Conservation (phyloP, 2,113 vertebrate genomes). For the Burhinus bistriatus region DNA sequence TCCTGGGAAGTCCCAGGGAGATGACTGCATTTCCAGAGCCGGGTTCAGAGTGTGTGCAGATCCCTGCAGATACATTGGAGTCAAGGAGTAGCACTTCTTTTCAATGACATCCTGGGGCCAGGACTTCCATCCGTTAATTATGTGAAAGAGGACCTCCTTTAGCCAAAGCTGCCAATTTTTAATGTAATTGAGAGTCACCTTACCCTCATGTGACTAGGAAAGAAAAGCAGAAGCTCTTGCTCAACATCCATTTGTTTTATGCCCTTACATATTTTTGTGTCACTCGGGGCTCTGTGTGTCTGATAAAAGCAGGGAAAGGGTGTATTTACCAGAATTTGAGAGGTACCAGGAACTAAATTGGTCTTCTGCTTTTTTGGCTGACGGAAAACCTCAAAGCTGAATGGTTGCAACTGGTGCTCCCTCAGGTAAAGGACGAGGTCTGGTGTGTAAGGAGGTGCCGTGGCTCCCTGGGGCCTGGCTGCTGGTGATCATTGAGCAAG, state of each 20-base stretch:
- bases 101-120: slow-evolving; percentile 25
- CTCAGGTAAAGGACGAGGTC: not conserved
- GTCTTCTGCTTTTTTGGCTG: not conserved
- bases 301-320: not conserved
- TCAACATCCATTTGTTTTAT: slow-evolving; percentile 56
- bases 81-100: not conserved
- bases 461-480: not conserved
- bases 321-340: slow-evolving; percentile 29
- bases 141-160: slow-evolving; percentile 17
- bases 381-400: not conserved
- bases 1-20: not conserved
- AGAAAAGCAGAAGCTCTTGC: slow-evolving; percentile 42
- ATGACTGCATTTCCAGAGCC: not conserved
- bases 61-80: not conserved
- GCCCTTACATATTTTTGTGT: slow-evolving; percentile 51
- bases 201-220: slow-evolving; percentile 16
- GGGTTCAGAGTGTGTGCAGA: not conserved
- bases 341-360: not conserved
- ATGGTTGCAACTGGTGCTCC: not conserved
- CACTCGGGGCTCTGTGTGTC: not conserved
- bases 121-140: slow-evolving; percentile 33
- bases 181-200: slow-evolving; percentile 65
- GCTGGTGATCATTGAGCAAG: not conserved
- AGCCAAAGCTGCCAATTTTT: slow-evolving; percentile 59
- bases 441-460: fast-evolving